Percentiles rank a stretch among this genome's conserved stretches.
These are phyloP conservation scores for Burhinus bistriatus DNA, from an alignment of 2,113 vertebrate species.

Conservation along the genomic window DNA sequence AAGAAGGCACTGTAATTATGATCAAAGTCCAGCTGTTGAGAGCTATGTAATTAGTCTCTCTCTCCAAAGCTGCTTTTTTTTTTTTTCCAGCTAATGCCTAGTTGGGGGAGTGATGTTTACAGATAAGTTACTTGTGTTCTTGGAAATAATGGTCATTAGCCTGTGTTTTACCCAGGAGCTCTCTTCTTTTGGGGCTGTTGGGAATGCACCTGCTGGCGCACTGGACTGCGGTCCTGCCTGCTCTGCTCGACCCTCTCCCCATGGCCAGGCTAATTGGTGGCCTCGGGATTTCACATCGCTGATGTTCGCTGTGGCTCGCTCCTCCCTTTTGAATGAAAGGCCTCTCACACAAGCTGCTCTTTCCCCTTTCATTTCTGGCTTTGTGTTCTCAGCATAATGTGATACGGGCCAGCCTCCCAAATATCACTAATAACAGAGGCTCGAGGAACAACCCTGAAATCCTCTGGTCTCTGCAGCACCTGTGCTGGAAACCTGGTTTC, in stretches of 20 bases:
- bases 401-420: neutral
- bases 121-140: conserved; percentile 54
- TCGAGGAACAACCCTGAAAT: neutral
- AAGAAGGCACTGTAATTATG: conserved; percentile 50
- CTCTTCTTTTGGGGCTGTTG: neutral
- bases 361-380: conserved; percentile 34
- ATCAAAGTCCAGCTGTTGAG: conserved; percentile 64
- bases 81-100: neutral
- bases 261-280: neutral
- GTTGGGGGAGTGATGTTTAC: conserved; percentile 51
- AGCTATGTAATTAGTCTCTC: conserved; percentile 50
- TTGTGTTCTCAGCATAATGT: neutral
- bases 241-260: neutral
- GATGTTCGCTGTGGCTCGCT: neutral
- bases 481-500: neutral
- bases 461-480: neutral
- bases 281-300: neutral
- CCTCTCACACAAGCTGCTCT: neutral
- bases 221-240: neutral
- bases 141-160: conserved; percentile 58
- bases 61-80: neutral
- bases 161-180: neutral
- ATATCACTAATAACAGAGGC: neutral
- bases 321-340: conserved; percentile 11
- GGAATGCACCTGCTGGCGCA: conserved; percentile 26